Conservation (phyloP, 2,113 vertebrate species). For the Cyanistes caeruleus region DNA sequence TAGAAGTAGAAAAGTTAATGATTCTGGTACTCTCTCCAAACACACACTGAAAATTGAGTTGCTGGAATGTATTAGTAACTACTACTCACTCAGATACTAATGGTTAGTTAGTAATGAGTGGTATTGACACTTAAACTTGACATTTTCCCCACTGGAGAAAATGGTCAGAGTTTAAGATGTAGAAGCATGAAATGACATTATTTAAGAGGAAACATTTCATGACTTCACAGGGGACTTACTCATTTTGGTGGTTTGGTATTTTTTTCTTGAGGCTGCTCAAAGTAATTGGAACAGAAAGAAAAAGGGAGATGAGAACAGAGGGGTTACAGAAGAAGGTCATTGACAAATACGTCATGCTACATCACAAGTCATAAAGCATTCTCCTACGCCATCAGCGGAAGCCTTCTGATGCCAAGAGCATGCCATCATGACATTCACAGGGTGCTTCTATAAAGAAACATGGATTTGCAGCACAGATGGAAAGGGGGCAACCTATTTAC, state of each 20-base stretch:
- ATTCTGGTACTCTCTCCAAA: slow-evolving; percentile 65
- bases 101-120: slow-evolving; percentile 74
- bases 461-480: slow-evolving; percentile 9
- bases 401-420: slow-evolving; percentile 65
- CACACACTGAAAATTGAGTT: slow-evolving; percentile 53
- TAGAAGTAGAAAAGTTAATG: slow-evolving; percentile 48
- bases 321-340: slow-evolving; percentile 77
- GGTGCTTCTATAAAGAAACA: not conserved
- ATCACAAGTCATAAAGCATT: slow-evolving; percentile 65
- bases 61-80: slow-evolving; percentile 60
- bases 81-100: slow-evolving; percentile 65
- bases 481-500: slow-evolving; percentile 15
- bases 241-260: slow-evolving; percentile 92
- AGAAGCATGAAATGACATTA: slow-evolving; percentile 89
- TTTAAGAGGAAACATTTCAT: slow-evolving; percentile 83
- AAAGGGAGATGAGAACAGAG: slow-evolving; percentile 82
- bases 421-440: slow-evolving; percentile 59
- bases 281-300: slow-evolving; percentile 90
- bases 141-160: slow-evolving; percentile 82
- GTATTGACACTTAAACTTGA: slow-evolving; percentile 85
- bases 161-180: slow-evolving; percentile 85
- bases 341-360: slow-evolving; percentile 74
- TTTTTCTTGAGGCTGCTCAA: slow-evolving; percentile 99
- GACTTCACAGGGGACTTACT: slow-evolving; percentile 91
- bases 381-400: slow-evolving; percentile 35